Conservation (phyloP, 2,113 vertebrate genomes). For the Circaetus cinerascens region DNA sequence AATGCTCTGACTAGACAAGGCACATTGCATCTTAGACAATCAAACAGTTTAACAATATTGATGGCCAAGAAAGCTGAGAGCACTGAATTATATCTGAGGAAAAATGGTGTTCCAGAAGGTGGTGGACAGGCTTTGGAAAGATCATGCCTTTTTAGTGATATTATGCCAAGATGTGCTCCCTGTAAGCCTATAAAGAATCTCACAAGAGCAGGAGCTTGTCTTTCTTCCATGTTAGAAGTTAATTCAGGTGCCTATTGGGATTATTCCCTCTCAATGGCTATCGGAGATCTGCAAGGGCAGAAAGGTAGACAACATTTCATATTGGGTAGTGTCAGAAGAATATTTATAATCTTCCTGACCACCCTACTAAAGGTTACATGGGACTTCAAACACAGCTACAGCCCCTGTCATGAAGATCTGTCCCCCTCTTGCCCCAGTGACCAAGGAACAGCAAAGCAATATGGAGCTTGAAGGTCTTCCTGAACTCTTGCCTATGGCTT, state of each 20-base stretch:
- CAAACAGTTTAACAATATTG: neutral
- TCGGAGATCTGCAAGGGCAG: neutral
- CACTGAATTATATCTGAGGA: neutral
- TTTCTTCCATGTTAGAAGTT: fast-evolving
- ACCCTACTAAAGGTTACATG: neutral
- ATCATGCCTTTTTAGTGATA: neutral
- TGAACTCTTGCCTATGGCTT: neutral
- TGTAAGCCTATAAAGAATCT: neutral
- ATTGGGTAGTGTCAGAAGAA: neutral
- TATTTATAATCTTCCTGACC: neutral
- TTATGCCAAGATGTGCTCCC: neutral
- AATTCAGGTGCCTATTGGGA: neutral
- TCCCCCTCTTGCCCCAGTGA: neutral
- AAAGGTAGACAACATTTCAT: neutral
- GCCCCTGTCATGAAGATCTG: neutral
- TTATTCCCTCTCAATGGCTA: neutral
- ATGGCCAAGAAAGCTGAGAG: neutral
- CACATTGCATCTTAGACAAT: neutral
- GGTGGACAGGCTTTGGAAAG: neutral
- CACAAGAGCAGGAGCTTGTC: neutral
- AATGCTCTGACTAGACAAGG: neutral
- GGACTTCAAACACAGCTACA: neutral
- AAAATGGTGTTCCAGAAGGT: neutral
- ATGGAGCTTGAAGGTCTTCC: neutral
- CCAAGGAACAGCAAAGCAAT: neutral